phyloP scores from a whole-genome alignment of 2,797 vertebrate genomes.

The Vespertilio murinus region DNA sequence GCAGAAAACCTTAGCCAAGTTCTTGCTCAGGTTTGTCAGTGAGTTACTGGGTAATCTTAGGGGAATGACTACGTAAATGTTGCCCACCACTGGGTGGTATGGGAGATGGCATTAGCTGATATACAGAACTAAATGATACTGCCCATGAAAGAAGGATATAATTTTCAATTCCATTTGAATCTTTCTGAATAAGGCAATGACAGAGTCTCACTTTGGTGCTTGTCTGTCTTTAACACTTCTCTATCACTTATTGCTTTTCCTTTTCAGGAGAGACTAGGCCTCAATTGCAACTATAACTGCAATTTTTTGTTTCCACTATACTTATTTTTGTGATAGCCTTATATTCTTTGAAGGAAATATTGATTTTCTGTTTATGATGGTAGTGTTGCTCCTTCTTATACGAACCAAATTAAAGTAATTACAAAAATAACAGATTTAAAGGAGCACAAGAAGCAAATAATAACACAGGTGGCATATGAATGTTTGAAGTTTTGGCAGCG shows the following conservation, averaged over 20 bases:
- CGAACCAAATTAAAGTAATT: not conserved
- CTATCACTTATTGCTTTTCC: not conserved
- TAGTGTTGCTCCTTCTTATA: not conserved
- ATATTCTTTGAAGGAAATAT: not conserved
- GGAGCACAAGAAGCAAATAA: not conserved
- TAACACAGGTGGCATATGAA: not conserved
- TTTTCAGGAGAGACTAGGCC: not conserved
- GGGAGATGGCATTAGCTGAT: not conserved
- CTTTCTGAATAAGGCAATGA: not conserved
- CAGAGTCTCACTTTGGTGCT: not conserved
- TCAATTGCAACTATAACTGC: not conserved
- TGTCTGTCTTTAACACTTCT: not conserved
- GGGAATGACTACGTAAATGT: not conserved
- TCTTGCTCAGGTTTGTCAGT: not conserved
- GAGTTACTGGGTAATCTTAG: not conserved
- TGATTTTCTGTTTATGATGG: not conserved
- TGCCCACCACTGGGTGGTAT: not conserved
- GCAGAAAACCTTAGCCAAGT: not conserved
- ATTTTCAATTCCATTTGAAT: not conserved
- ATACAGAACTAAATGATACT: not conserved
- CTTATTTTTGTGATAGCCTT: constrained; percentile 18
- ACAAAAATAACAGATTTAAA: constrained; percentile 34
- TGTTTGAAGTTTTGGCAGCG: not conserved
- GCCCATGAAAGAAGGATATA: not conserved
- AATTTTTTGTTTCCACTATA: not conserved